phyloP scores from a whole-genome alignment of 2,113 vertebrate genomes.

The Eubucco bourcierii region DNA sequence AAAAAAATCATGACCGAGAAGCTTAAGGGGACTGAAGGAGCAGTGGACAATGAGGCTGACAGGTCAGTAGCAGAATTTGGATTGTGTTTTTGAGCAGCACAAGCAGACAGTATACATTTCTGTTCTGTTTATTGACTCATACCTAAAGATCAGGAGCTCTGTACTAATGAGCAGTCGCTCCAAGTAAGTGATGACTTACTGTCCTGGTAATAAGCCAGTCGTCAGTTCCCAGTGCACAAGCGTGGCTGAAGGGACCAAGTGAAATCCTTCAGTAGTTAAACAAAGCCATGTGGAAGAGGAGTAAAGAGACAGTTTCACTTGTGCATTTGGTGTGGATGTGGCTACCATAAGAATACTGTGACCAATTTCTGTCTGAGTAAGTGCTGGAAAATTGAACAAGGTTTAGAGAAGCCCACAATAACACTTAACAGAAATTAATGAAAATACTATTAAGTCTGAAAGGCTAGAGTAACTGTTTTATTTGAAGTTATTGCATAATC shows the following conservation, averaged over 20 bases:
- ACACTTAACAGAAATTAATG: not conserved
- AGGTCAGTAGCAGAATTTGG: not conserved
- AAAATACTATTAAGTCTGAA: not conserved
- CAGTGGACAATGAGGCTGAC: not conserved
- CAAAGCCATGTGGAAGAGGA: not conserved
- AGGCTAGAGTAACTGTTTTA: not conserved
- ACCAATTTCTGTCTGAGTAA: not conserved
- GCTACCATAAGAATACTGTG: not conserved
- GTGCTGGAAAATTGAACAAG: slow-evolving; percentile 1
- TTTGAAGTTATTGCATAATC: not conserved
- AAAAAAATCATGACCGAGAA: not conserved
- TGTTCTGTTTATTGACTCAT: not conserved
- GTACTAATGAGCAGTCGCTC: not conserved
- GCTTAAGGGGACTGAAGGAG: not conserved
- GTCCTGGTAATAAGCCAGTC: not conserved
- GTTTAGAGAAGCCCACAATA: not conserved
- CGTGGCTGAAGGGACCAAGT: not conserved
- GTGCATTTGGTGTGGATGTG: not conserved
- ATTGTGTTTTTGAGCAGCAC: not conserved
- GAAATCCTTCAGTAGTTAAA: not conserved
- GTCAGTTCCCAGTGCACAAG: not conserved
- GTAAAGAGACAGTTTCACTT: not conserved
- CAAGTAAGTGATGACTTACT: not conserved
- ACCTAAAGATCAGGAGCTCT: not conserved
- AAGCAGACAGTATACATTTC: not conserved